phyloP scores from a whole-genome alignment of 2,113 vertebrate genomes.

The Numenius arquata region DNA sequence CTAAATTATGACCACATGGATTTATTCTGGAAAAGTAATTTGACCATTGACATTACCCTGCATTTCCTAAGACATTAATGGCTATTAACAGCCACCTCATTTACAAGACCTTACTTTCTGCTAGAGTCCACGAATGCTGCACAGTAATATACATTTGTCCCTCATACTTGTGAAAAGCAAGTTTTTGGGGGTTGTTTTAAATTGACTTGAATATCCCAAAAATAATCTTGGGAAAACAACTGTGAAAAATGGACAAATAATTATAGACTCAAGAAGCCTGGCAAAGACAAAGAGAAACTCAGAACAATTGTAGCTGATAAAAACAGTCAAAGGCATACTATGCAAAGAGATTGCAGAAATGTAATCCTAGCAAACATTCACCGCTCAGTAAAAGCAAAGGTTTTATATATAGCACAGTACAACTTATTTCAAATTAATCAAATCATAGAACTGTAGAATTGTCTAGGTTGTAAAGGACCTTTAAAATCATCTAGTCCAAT shows the following conservation, averaged over 20 bases:
- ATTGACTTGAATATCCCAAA: background rate
- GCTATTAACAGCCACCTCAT: background rate
- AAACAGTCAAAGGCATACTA: background rate
- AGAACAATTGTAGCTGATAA: background rate
- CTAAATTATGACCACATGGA: background rate
- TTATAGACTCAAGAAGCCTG: background rate
- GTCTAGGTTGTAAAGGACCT: too few species aligned
- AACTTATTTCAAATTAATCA: background rate
- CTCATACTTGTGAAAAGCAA: background rate
- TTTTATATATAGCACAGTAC: background rate
- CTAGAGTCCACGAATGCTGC: background rate
- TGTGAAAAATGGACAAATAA: background rate
- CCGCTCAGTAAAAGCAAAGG: background rate
- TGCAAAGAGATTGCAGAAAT: background rate
- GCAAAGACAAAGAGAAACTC: background rate
- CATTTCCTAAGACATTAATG: background rate
- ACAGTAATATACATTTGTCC: background rate
- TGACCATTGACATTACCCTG: background rate
- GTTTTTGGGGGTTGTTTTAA: background rate
- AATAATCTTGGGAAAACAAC: background rate
- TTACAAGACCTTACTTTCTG: background rate
- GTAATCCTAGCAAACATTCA: background rate
- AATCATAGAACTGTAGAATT: background rate
- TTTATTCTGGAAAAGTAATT: background rate
- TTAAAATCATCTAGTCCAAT: too few species aligned